Evolutionary conservation across 2,797 vertebrate genomes (phyloP), one percentile per base, ranked within the genome.

Genomic region (Podarcis siculus): DNA sequence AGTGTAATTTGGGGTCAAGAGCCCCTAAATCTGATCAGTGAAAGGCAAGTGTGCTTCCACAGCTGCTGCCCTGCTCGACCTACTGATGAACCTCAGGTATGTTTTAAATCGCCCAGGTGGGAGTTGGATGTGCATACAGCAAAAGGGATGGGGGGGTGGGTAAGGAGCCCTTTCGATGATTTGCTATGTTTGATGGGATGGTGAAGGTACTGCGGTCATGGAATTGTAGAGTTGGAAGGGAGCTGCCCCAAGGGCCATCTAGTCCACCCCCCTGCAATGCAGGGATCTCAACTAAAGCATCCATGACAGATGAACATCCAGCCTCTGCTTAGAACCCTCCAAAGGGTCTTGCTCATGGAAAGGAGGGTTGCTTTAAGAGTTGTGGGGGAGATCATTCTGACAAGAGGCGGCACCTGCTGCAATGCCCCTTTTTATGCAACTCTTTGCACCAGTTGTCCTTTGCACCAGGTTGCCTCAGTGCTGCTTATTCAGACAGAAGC

Each of bases 121-220:
- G 89, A 82, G 37, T 87, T 79, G 37, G 81, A 8, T 79, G 79
- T 92, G 49, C 25, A 67, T 25, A 67, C 85, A 91, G 23, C 61
- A 58, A 49, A 17, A 35, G 17, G 15, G 3, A 67, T n/a, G 35
- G 27, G 89, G 66, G 42, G 1, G n/a, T n/a, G n/a, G 8, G n/a
- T 66, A 88, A 12, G 87, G 30, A 89, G 42, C n/a, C 66, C 87
- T 73, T 6, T 1, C 85, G 87, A 35, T 55, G 37, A n/a, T 84
- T 45, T 80, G 9, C 3, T 42, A 23, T 10, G 27, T 66, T 87
- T 8, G 35, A 35, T 89, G 72, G 88, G 32, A 9, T 69, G 25
- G 35, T 66, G 30, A 9, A 30, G 8, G 32, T 75, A 37, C 1
- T 37, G 55, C 21, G 27, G 49, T 49, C 49, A 49, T 49, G 49